Evolutionary conservation across 2,797 vertebrate species (phyloP).

Genomic region (Melopsittacus undulatus): DNA sequence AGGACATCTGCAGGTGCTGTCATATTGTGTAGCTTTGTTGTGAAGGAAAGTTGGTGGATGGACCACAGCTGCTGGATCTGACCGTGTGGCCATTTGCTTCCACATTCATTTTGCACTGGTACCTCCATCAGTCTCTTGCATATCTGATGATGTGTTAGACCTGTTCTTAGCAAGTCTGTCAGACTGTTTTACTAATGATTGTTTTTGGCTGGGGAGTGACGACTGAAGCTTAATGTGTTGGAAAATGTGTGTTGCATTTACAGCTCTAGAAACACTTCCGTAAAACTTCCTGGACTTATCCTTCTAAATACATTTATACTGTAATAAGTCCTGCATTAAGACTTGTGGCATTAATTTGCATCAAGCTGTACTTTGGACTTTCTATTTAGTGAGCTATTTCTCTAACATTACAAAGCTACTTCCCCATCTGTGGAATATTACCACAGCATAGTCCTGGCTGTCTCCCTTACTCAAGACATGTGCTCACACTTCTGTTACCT

Average conservation of each 20-base stretch:
- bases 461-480: background rate
- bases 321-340: background rate
- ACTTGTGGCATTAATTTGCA: background rate
- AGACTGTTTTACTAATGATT: background rate
- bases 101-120: background rate
- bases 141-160: background rate
- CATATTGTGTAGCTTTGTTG: background rate
- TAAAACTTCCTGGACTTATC: background rate
- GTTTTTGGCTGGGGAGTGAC: background rate
- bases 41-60: background rate
- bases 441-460: background rate
- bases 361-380: background rate
- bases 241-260: background rate
- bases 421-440: background rate
- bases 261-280: background rate
- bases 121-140: background rate
- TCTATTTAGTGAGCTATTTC: background rate
- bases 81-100: background rate
- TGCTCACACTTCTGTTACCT: slow-evolving; percentile 49
- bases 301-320: background rate
- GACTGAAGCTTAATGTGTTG: background rate
- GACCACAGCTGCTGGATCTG: background rate
- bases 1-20: background rate
- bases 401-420: background rate
- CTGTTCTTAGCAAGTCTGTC: background rate